Evolutionary conservation across 2,113 vertebrate genomes (phyloP).

Genomic region (Narcine bancroftii): DNA sequence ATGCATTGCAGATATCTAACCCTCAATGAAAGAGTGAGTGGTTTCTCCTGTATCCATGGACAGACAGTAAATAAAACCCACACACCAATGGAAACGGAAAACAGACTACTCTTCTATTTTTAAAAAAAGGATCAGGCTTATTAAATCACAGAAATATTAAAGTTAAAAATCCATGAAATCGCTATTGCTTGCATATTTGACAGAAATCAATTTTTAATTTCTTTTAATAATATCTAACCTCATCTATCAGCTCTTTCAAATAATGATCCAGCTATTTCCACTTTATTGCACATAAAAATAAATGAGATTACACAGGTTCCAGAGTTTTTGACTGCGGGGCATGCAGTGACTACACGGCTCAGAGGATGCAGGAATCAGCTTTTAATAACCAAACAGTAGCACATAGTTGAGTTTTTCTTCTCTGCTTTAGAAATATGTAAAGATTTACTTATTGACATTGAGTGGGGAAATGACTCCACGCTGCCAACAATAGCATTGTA

Average conservation of each 20-base stretch:
- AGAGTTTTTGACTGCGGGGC: conserved; percentile 22
- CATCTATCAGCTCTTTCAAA: conserved; percentile 31
- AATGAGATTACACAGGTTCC: conserved; percentile 29
- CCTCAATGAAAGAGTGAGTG: background rate
- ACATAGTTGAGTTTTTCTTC: background rate
- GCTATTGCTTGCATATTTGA: conserved; percentile 9
- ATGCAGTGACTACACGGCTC: background rate
- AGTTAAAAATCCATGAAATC: conserved; percentile 33
- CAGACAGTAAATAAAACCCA: background rate
- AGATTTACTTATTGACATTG: conserved; percentile 26
- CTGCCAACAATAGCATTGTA: background rate
- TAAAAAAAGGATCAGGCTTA: conserved; percentile 19
- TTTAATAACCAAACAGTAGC: background rate
- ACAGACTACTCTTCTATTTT: background rate
- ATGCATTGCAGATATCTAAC: too few species aligned
- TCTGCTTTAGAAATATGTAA: background rate
- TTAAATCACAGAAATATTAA: conserved; percentile 35
- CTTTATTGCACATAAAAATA: conserved; percentile 37
- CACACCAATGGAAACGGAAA: background rate
- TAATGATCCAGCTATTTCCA: conserved; percentile 31
- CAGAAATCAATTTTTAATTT: conserved; percentile 37
- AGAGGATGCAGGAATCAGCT: conserved; percentile 9
- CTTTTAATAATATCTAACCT: conserved; percentile 36
- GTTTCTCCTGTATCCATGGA: background rate
- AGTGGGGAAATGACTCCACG: background rate